Percentiles rank a stretch among this genome's conserved stretches.
Evolutionary conservation across 1,140 invertebrate species (phyloP).

Genomic region (Drosophila paulistorum): DNA sequence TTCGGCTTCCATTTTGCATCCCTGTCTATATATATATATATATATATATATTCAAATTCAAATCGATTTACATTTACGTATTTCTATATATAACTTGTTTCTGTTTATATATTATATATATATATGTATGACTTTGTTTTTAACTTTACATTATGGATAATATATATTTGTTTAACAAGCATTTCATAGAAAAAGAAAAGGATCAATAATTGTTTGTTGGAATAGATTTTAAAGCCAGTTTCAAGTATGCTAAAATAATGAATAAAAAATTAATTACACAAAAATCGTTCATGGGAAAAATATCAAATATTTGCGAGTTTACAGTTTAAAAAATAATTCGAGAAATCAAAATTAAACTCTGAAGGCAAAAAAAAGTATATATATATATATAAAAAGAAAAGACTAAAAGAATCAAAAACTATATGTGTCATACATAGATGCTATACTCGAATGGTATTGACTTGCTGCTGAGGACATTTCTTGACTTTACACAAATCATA

Average conservation of each 20-base stretch:
- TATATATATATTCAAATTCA: slow-evolving; percentile 36
- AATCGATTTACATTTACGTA: slow-evolving; percentile 9
- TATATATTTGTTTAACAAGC: slow-evolving; percentile 3
- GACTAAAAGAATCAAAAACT: slow-evolving; percentile 1
- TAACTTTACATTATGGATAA: slow-evolving; percentile 2
- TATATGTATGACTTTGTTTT: slow-evolving; percentile 8
- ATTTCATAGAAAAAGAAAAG: not conserved
- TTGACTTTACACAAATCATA: slow-evolving; percentile 1
- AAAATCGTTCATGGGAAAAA: not conserved
- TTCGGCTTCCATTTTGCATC: not conserved
- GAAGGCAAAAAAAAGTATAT: not conserved
- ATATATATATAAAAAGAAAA: no score
- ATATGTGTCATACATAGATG: not conserved
- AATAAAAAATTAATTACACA: not conserved
- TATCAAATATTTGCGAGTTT: slow-evolving; percentile 1
- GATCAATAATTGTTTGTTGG: not conserved
- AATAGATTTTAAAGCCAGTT: not conserved
- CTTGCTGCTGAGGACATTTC: slow-evolving; percentile 2
- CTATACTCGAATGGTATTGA: slow-evolving; percentile 1
- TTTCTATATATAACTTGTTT: not conserved
- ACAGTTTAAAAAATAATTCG: slow-evolving; percentile 7
- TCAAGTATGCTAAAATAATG: not conserved
- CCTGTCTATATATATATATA: slow-evolving; percentile 47
- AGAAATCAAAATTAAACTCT: not conserved
- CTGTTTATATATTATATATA: not conserved